These are phyloP conservation scores for Channallabes apus DNA, from an alignment of 2,797 vertebrate genomes.

Conservation along the genomic window DNA sequence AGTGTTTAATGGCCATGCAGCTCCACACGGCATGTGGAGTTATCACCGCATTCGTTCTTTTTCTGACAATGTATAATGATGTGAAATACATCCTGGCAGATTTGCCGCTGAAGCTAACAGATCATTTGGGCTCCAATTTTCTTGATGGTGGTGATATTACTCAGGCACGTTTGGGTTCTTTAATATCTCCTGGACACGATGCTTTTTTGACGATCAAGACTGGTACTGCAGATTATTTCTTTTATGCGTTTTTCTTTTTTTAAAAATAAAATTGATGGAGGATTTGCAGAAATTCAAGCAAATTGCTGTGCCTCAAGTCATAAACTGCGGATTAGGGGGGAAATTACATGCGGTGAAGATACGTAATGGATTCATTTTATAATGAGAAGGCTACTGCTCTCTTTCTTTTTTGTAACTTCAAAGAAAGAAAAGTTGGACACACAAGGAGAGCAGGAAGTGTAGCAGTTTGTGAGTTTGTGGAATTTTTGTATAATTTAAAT, in stretches of 20 bases:
- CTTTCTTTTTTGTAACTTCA: not conserved
- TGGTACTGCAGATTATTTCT: conserved; percentile 5
- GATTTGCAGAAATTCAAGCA: conserved; percentile 17
- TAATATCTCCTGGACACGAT: conserved; percentile 13
- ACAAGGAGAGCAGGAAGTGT: not conserved
- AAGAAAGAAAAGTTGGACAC: not conserved
- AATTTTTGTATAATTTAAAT: no score
- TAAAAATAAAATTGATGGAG: not conserved
- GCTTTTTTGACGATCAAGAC: not conserved
- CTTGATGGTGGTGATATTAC: conserved; percentile 27
- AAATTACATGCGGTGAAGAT: conserved; percentile 3
- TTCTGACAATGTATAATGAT: conserved; percentile 5
- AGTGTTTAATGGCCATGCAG: not conserved
- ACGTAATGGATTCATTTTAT: not conserved
- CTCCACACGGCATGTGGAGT: not conserved
- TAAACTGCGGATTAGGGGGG: conserved; percentile 11
- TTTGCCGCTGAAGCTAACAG: conserved; percentile 12
- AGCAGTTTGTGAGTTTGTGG: not conserved
- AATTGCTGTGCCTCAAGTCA: conserved; percentile 9
- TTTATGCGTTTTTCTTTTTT: not conserved
- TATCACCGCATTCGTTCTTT: not conserved
- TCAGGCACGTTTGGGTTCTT: conserved; percentile 1
- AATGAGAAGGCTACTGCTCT: not conserved
- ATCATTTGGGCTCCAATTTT: conserved; percentile 24
- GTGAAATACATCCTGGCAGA: conserved; percentile 16